phyloP scores from a whole-genome alignment of 2,888 invertebrate species.

The Drosophila crucigera region DNA sequence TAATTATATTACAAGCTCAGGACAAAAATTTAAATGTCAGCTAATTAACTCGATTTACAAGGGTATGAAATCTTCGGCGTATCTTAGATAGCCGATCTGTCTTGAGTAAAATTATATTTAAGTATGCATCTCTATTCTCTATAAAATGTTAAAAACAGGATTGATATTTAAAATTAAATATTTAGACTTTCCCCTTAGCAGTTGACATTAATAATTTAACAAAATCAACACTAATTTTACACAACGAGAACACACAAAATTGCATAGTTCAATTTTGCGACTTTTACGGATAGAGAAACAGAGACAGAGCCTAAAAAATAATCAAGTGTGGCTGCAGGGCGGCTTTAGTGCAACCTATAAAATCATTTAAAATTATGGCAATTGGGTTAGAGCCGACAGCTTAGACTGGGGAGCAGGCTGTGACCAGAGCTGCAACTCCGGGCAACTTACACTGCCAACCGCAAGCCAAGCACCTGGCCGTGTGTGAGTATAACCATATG shows the following conservation, averaged over 20 bases:
- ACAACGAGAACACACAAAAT: conserved; percentile 64
- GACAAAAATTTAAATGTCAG: background rate
- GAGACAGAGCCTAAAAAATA: conserved; percentile 43
- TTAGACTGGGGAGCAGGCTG: conserved; percentile 33
- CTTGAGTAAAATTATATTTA: background rate
- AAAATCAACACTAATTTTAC: conserved; percentile 20
- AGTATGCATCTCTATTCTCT: background rate
- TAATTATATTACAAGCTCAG: background rate
- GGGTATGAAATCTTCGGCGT: background rate
- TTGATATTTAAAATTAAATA: background rate
- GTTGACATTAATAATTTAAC: conserved; percentile 11
- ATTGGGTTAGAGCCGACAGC: conserved; percentile 62
- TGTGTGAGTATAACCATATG: conserved; percentile 20
- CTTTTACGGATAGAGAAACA: background rate
- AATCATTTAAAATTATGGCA: conserved; percentile 75
- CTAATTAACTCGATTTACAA: background rate
- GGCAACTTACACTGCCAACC: conserved; percentile 10
- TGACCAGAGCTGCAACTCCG: conserved; percentile 15
- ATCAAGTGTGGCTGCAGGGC: conserved; percentile 36
- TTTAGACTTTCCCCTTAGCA: background rate
- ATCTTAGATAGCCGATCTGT: background rate
- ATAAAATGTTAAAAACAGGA: background rate
- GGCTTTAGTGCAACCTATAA: conserved; percentile 66
- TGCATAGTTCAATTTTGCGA: conserved; percentile 47
- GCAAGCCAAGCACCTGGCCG: conserved; percentile 33